Evolutionary conservation across 2,888 invertebrate species (phyloP), one percentile per base, ranked within the genome.

Genomic region (Hipparchia semele): DNA sequence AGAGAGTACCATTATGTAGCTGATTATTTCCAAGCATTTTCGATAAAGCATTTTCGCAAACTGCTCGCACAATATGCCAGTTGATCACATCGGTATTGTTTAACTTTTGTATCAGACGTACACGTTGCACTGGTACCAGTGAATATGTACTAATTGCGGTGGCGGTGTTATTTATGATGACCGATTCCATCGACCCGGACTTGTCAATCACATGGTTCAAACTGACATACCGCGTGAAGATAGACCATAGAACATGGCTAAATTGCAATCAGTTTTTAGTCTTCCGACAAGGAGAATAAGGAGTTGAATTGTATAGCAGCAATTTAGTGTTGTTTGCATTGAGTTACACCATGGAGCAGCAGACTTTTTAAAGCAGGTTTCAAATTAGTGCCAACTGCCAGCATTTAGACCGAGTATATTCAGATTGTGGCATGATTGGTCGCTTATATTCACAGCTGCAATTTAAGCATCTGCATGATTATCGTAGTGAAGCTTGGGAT

Each of bases 111-210:
- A 60, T 72, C 64, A 65, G 49, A 71, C 72, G 72, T 74, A 73
- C 68, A 73, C 74, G 76, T 80, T 81, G 80, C 77, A 80, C 10
- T 76, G 76, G 71, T 72, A 66, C 76, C 81, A 79, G 86, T 93
- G 92, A 92, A 93, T 92, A 87, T 90, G 86, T 86, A 86, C 90
- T 92, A 92, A 93, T 93, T 90, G 90, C 86, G 79, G 88, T 90
- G 90, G 90, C 90, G 87, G 87, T 84, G 87, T 92, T 91, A 92
- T 92, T 91, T 91, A 93, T 92, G 89, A 90, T 85, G 85, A 81
- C 82, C 83, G 91, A 91, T 91, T 88, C 86, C 83, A 91, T 92
- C 91, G 91, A 84, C 83, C 86, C 88, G 91, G 88, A 92, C 93
- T 93, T 93, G 94, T 94, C 94, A 91, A 91, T 93, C 92, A 91